Base-by-base conservation (phyloP, 2,888 invertebrate genomes). In the Fabriciana adippe region DNA sequence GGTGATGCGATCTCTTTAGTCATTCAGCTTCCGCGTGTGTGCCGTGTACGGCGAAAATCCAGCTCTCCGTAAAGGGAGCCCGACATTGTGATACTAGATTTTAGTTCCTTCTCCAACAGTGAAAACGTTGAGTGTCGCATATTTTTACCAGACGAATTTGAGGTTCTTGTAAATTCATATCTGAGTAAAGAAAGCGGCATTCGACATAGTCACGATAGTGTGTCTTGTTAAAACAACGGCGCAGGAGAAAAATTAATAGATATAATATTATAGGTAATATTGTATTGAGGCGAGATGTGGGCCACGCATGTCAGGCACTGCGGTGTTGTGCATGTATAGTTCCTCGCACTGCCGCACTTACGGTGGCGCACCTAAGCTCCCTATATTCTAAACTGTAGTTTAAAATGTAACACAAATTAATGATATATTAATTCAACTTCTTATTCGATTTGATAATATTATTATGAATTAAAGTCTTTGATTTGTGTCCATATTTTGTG, bases 51-150 rank as follows among this genome's bases (percentile, higher is more conserved):
- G 85, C 83, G 82, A 82, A 81, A 78, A 80, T 82, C 80, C 79
- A 83, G 85, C 88, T 89, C 88, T 85, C 85, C 81, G 81, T 85
- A 84, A 83, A 84, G 81, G 82, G 87, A 89, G 89, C 89, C 89
- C 90, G 88, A 90, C 84, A 92, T 92, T 92, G 92, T 92, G 92
- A 92, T 92, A 92, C 90, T 92, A 92, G 92, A 88, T 92, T 91
- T 91, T 92, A 92, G 91, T 92, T 90, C 87, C 86, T 89, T 89
- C 91, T 90, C 91, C 88, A 77, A 73, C 78, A 79, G 85, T 81
- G 83, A 79, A 80, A 80, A 82, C 81, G 81, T 86, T 85, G 82
- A 84, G 83, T 82, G 81, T 72, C 73, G 72, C 74, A 68, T 66
- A 55, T 18, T 62, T 64, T 66, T 56, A 54, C 15, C 35, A 48